Conservation (phyloP, 2,113 vertebrate genomes). For the Malurus elegans region DNA sequence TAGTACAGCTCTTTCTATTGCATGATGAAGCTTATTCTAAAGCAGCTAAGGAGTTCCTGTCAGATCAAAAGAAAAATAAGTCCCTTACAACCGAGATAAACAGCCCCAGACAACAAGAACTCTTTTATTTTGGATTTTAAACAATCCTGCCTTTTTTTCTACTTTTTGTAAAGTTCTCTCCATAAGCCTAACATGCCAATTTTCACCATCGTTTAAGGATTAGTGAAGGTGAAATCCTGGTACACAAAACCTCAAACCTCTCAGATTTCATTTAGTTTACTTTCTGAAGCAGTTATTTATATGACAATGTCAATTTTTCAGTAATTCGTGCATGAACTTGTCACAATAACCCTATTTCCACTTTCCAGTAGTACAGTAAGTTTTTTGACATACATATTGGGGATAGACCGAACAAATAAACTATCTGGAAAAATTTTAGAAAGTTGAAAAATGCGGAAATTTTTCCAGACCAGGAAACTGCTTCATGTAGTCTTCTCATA, state of each 20-base stretch:
- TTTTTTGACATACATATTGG: not conserved
- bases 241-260: not conserved
- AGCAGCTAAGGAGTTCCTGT: not conserved
- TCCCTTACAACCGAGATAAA: not conserved
- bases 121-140: not conserved
- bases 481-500: not conserved
- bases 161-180: not conserved
- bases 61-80: not conserved
- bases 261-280: not conserved
- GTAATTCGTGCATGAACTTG: conserved; percentile 29
- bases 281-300: conserved; percentile 12
- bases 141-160: not conserved
- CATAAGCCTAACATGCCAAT: not conserved
- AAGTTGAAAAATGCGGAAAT: not conserved
- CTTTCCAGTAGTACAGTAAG: not conserved
- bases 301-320: not conserved
- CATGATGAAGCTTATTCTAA: not conserved
- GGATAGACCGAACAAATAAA: not conserved
- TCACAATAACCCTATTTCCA: not conserved
- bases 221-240: not conserved
- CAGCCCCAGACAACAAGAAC: not conserved
- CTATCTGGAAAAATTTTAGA: not conserved
- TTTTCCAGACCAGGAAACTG: not conserved
- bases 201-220: not conserved
- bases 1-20: not conserved